phyloP scores from a whole-genome alignment of 2,888 invertebrate genomes.

The Amphipyra tragopoginis region DNA sequence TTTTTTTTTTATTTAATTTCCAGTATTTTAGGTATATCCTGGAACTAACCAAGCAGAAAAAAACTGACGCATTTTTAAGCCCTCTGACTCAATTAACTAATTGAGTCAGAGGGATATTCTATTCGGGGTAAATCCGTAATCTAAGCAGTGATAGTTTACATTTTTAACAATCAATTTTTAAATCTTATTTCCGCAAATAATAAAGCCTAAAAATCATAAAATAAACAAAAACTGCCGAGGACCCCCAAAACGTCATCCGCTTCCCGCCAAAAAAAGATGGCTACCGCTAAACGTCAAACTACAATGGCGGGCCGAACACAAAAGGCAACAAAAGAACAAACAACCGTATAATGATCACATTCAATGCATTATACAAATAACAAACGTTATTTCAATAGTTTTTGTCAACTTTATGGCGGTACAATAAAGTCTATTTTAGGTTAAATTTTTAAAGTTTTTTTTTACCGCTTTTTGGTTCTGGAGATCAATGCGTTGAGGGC shows the following conservation, averaged over 20 bases:
- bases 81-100: no score
- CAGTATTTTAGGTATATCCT: no score
- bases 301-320: conserved; percentile 77
- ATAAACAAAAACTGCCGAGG: conserved; percentile 18
- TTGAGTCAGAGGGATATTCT: no score
- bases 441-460: conserved; percentile 3
- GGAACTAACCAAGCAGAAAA: no score
- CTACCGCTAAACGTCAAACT: conserved; percentile 80
- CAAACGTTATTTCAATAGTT: conserved; percentile 46
- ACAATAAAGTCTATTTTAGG: conserved; percentile 45
- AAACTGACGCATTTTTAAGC: no score
- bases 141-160: no score
- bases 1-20: no score
- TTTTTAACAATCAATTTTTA: no score
- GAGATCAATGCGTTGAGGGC: conserved; percentile 6
- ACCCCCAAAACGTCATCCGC: conserved; percentile 67
- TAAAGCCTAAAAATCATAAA: no score
- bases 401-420: conserved; percentile 39
- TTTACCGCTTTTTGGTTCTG: not conserved
- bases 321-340: conserved; percentile 82
- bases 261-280: conserved; percentile 79
- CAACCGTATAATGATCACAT: conserved; percentile 86
- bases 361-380: conserved; percentile 75
- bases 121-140: no score
- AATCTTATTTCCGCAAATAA: no score